Base-by-base conservation (phyloP, 1,140 invertebrate species). In the Aphis gossypii region DNA sequence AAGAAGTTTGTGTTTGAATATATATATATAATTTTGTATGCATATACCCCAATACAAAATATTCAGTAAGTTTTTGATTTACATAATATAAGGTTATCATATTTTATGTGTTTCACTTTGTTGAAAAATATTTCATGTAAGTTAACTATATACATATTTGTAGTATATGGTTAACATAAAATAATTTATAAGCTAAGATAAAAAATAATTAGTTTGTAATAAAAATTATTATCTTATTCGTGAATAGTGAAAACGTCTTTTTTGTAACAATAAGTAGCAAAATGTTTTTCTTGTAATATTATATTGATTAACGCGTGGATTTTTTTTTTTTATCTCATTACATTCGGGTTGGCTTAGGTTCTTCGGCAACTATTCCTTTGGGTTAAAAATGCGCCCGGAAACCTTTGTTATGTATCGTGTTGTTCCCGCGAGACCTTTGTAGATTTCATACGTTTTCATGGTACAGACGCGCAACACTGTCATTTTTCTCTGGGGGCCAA, bases 311-410 rank as follows among this genome's bases (percentile, higher is more conserved):
- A 25, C 30, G 23, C 54, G 23, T 9, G 7, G 4, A 1, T 0
- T 38, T 18, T 56, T 23, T 90, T 60, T 90, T 56, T 35, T 11
- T 54, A 90, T 90, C 54, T 90, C 51, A 56, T 90, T 90, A 51
- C 8, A 90, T 90, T 46, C 54, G 35, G n/a, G 54, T 56, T 8
- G 51, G 20, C 88, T 60, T 41, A 25, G 35, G 7, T 7, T 88
- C 23, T 46, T 51, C 30, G 46, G 7, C 3, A 48, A 88, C 30
- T 88, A 48, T 7, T 30, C n/a, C 18, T 89, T 54, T 54, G n/a
- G 44, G 2, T 54, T 54, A 9, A 44, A 68, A 91, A 91, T 30
- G 56, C 38, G 1, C n/a, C 56, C 41, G 41, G 44, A 46, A 41
- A 76, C 41, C 90, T 46, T 91, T 35, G 38, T 76, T 91, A 44